Evolutionary conservation across 2,113 vertebrate genomes (phyloP).

Genomic region (Anthoscopus minutus): DNA sequence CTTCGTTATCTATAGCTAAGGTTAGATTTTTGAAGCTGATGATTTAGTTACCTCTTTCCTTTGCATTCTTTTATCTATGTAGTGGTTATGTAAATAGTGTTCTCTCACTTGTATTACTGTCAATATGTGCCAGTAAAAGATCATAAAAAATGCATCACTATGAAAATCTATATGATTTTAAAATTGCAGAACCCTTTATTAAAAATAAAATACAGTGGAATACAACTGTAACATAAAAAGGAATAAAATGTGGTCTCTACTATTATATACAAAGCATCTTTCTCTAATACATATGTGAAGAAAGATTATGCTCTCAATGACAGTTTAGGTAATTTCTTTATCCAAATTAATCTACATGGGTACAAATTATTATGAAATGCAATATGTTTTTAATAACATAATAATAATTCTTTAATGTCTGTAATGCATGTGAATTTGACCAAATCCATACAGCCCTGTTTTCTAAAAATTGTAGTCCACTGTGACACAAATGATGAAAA

Average conservation of each 20-base stretch:
- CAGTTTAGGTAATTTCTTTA: background rate
- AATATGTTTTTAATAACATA: background rate
- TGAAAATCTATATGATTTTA: background rate
- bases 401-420: background rate
- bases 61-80: background rate
- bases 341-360: background rate
- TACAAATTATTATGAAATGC: background rate
- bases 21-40: background rate
- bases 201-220: background rate
- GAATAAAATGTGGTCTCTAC: background rate
- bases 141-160: background rate
- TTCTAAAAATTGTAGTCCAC: background rate
- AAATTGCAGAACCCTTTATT: background rate
- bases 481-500: rapidly evolving
- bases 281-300: background rate
- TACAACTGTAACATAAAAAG: background rate
- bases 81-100: background rate
- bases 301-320: background rate
- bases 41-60: background rate
- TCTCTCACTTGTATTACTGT: background rate
- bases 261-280: background rate
- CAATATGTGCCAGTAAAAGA: background rate
- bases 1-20: background rate
- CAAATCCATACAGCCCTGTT: background rate
- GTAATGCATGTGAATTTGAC: background rate